Percentiles rank a stretch among this genome's conserved stretches.
Evolutionary conservation across 2,797 vertebrate species (phyloP).

Genomic region (Pangasius larnaudii): DNA sequence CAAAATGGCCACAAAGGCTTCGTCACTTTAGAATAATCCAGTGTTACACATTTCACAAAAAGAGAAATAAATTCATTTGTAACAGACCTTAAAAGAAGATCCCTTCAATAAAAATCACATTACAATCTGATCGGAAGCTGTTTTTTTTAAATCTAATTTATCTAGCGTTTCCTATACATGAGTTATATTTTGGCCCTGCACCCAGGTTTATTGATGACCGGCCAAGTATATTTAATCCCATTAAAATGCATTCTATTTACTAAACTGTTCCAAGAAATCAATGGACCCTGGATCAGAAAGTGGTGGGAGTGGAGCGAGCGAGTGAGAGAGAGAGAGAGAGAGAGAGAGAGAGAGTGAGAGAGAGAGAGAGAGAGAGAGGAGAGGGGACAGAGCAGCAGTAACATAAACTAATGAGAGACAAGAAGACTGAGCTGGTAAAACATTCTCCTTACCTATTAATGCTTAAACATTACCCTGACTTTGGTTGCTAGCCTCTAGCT

Average conservation of each 20-base stretch:
- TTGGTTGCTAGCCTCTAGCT: not conserved
- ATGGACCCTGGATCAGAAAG: not conserved
- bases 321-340: not conserved
- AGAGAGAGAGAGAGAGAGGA: not conserved
- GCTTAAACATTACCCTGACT: not conserved
- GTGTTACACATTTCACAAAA: not conserved
- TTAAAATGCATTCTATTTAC: not conserved
- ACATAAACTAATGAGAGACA: not conserved
- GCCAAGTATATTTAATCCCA: not conserved
- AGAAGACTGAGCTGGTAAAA: not conserved
- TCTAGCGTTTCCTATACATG: not conserved
- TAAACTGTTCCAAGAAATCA: not conserved
- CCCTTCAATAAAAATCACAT: not conserved
- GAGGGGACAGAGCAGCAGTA: not conserved
- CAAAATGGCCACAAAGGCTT: not conserved
- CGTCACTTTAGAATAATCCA: not conserved
- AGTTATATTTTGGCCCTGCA: not conserved
- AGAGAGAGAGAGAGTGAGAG: not conserved
- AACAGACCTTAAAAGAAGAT: not conserved
- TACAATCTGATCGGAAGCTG: not conserved
- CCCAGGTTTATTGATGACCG: not conserved
- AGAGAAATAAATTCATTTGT: not conserved
- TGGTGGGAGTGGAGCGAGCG: not conserved
- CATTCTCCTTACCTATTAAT: not conserved
- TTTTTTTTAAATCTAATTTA: not conserved